A percentile compares a stretch with the other conserved stretches of the same genome.
Evolutionary conservation across 2,797 vertebrate species (phyloP).

Genomic region (Cuculus canorus): DNA sequence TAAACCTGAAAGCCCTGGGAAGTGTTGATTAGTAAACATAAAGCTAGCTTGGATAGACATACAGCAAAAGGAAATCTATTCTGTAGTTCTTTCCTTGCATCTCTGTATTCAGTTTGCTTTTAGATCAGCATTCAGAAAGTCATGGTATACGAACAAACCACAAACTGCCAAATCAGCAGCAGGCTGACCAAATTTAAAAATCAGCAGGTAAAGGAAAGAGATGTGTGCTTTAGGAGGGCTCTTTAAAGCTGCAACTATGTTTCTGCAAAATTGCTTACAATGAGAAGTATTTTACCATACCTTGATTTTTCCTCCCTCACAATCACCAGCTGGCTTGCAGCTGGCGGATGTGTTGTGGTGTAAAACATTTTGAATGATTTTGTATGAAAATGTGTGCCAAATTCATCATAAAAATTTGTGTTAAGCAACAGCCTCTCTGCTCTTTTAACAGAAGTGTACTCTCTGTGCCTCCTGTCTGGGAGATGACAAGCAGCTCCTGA

Average conservation of each 20-base stretch:
- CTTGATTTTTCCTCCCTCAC: not conserved
- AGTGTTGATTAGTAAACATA: not conserved
- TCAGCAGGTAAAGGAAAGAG: not conserved
- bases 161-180: not conserved
- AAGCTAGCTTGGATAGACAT: not conserved
- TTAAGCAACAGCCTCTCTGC: conserved; percentile 31
- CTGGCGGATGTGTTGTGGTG: not conserved
- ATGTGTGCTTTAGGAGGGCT: not conserved
- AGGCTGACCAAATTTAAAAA: not conserved
- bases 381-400: not conserved
- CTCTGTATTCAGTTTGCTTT: not conserved
- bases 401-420: conserved; percentile 17
- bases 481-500: conserved; percentile 47
- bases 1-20: not conserved
- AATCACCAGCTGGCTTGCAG: conserved; percentile 19
- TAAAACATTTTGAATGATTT: not conserved
- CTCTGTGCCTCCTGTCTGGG: conserved; percentile 37
- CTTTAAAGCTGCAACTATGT: not conserved
- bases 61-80: not conserved
- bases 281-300: not conserved
- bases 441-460: conserved; percentile 21
- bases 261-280: not conserved
- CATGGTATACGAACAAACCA: not conserved
- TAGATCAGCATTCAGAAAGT: not conserved
- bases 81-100: not conserved